phyloP scores from a whole-genome alignment of 2,888 invertebrate species.

The Xylocampa areola region DNA sequence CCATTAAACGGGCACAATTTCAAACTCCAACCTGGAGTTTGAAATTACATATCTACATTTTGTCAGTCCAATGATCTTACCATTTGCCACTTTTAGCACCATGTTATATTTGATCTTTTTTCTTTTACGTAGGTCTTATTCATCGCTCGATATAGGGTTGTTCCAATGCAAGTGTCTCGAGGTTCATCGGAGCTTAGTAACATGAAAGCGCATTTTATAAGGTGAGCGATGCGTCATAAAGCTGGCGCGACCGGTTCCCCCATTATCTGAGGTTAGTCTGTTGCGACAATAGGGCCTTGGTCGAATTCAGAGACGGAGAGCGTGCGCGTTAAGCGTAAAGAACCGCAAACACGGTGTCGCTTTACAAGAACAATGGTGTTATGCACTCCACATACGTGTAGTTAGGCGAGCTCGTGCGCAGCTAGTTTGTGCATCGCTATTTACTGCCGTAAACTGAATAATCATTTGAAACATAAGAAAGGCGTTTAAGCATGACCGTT shows the following conservation, averaged over 20 bases:
- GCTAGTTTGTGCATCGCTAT: conserved; percentile 22
- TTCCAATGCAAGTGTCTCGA: conserved; percentile 20
- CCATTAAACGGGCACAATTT: too few relatives aligned
- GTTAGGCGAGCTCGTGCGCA: conserved; percentile 14
- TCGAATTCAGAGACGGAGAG: conserved; percentile 75
- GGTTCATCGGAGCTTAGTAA: conserved; percentile 59
- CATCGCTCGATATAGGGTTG: conserved; percentile 22
- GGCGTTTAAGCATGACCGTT: too few relatives aligned
- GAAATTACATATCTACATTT: too few relatives aligned
- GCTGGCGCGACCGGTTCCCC: conserved; percentile 79
- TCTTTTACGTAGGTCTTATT: too few relatives aligned
- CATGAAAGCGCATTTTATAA: conserved; percentile 70
- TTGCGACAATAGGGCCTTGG: conserved; percentile 75
- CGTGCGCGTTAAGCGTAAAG: conserved; percentile 71
- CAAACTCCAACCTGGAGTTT: too few relatives aligned
- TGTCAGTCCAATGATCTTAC: too few relatives aligned
- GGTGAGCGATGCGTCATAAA: conserved; percentile 77
- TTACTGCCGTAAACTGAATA: conserved; percentile 4
- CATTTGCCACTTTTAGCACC: too few relatives aligned
- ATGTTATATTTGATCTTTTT: too few relatives aligned
- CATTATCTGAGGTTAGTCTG: conserved; percentile 78
- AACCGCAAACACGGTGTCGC: conserved; percentile 74
- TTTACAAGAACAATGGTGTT: conserved; percentile 80
- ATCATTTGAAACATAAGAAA: background rate
- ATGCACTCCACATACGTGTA: conserved; percentile 60